phyloP scores from a whole-genome alignment of 2,888 invertebrate species.

The Tipula confusa region DNA sequence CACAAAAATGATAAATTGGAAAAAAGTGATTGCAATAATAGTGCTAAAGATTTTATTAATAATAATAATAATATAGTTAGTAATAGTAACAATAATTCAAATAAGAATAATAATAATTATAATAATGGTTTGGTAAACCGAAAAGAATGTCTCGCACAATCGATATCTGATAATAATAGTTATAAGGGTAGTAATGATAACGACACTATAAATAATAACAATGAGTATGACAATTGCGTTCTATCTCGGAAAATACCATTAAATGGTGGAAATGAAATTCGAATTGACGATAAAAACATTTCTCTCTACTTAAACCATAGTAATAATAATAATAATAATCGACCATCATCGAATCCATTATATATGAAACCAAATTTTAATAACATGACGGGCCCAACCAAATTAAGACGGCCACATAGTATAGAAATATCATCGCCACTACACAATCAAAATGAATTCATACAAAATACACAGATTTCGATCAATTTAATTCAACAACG shows the following conservation, averaged over 20 bases:
- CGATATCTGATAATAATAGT: background rate
- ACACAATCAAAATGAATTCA: constrained; percentile 35
- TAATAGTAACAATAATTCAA: background rate
- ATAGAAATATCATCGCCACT: constrained; percentile 52
- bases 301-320: constrained; percentile 39
- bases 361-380: background rate
- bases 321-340: constrained; percentile 37
- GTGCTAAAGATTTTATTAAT: background rate
- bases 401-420: constrained; percentile 57
- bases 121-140: background rate
- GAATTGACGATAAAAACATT: constrained; percentile 39
- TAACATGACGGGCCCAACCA: background rate
- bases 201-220: background rate
- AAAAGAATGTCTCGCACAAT: background rate
- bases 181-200: background rate
- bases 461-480: constrained; percentile 31
- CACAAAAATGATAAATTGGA: background rate
- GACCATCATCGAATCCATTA: constrained; percentile 26
- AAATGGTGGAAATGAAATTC: constrained; percentile 38
- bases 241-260: constrained; percentile 38
- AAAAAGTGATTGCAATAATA: background rate
- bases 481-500: constrained; percentile 21
- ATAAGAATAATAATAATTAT: background rate
- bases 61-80: background rate
- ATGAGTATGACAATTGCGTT: constrained; percentile 34